phyloP scores from a whole-genome alignment of 1,140 invertebrate species.

The Akabosia matsudoensis region DNA sequence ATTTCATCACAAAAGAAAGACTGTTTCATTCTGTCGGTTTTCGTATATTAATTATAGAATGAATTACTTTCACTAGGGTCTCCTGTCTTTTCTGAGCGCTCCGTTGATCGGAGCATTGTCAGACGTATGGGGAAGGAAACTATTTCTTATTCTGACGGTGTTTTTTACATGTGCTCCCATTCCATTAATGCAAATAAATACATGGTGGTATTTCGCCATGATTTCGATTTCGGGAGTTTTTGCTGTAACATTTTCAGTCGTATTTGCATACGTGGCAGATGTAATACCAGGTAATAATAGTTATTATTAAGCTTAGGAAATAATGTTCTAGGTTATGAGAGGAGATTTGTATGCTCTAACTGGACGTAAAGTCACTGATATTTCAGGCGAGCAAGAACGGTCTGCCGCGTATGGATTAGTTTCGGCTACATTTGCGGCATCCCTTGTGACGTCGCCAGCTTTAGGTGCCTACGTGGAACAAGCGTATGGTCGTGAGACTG shows the following conservation, averaged over 20 bases:
- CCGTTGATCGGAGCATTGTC: conserved; percentile 94
- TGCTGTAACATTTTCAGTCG: conserved; percentile 97
- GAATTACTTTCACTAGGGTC: conserved; percentile 64
- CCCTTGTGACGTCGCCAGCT: conserved; percentile 89
- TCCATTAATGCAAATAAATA: conserved; percentile 97
- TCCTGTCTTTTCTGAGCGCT: conserved; percentile 94
- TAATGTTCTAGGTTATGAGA: background rate
- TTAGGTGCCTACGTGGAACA: conserved; percentile 90
- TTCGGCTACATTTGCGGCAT: conserved; percentile 98
- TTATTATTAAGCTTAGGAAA: background rate
- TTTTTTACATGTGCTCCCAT: conserved; percentile 99
- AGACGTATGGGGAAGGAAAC: conserved; percentile 96
- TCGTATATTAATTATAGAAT: background rate
- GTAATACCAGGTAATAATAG: conserved; percentile 64
- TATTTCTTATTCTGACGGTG: conserved; percentile 96
- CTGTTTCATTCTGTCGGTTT: too few relatives aligned
- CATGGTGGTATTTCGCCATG: conserved; percentile 99
- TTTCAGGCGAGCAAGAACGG: conserved; percentile 79
- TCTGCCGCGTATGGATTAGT: conserved; percentile 95
- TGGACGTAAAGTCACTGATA: background rate
- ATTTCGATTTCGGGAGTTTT: conserved; percentile 98
- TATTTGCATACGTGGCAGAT: conserved; percentile 99
- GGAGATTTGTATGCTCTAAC: background rate
- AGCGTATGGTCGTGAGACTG: conserved; percentile 84
- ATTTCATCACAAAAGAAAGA: too few relatives aligned